These are phyloP conservation scores for Teleogryllus oceanicus DNA, from an alignment of 2,888 invertebrate species.

Conservation along the genomic window DNA sequence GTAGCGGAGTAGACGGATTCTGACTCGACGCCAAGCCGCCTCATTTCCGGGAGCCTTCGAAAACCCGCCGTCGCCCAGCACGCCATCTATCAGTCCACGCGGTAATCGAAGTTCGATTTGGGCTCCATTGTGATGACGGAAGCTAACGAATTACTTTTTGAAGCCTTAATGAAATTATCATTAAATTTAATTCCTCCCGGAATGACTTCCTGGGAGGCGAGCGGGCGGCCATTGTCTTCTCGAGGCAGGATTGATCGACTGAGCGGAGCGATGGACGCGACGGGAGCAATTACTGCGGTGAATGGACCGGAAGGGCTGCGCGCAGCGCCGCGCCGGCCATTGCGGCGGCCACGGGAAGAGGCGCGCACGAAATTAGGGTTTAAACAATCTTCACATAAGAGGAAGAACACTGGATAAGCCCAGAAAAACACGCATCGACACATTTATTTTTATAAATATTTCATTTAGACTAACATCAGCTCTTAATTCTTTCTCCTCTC, in stretches of 20 bases:
- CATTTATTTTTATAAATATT: no score
- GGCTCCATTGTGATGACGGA: background rate
- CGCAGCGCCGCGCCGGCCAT: no score
- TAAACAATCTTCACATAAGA: no score
- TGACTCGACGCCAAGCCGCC: no score
- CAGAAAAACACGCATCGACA: no score
- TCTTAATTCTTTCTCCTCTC: no score
- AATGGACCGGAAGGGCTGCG: background rate
- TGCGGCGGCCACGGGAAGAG: no score
- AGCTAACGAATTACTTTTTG: background rate
- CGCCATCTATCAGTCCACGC: background rate
- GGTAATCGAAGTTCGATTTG: background rate
- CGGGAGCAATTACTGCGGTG: background rate
- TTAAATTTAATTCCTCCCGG: constrained; percentile 1
- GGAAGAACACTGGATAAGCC: no score
- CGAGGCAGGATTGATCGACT: background rate
- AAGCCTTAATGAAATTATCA: constrained; percentile 2
- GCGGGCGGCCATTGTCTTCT: background rate
- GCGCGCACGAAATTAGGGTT: no score
- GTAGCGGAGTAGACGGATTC: no score
- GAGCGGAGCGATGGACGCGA: background rate
- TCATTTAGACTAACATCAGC: no score
- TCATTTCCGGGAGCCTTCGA: background rate
- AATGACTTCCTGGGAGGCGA: background rate
- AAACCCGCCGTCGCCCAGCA: background rate